Conservation (phyloP, 2,113 vertebrate species). For the Xenopus borealis region DNA sequence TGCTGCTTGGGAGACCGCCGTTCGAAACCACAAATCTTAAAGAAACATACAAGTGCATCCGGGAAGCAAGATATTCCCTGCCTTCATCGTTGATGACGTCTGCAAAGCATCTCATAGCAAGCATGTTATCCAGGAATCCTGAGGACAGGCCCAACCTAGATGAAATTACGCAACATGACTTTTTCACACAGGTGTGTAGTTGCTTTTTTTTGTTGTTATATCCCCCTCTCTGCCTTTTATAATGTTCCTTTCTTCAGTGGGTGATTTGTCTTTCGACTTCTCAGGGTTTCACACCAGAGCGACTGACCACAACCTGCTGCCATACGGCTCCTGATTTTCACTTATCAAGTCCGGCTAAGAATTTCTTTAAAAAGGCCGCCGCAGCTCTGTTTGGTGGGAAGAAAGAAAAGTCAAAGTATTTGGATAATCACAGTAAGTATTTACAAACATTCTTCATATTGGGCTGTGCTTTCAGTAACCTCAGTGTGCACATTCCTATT, state of each 20-base stretch:
- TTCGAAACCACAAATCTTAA: constrained; percentile 98
- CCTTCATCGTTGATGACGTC: constrained; percentile 84
- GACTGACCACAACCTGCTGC: constrained; percentile 87
- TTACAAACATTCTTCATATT: not conserved
- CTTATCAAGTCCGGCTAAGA: constrained; percentile 93
- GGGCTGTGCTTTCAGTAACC: too few relatives aligned
- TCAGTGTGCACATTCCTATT: too few relatives aligned
- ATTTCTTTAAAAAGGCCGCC: constrained; percentile 95
- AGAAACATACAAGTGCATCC: constrained; percentile 93
- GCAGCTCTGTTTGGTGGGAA: constrained; percentile 94
- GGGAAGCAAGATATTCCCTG: constrained; percentile 88
- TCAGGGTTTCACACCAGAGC: constrained; percentile 94
- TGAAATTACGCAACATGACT: constrained; percentile 88
- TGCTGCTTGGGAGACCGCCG: constrained; percentile 90
- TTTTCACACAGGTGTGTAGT: constrained; percentile 84
- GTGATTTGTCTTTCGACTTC: constrained; percentile 19
- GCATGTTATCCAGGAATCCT: constrained; percentile 88
- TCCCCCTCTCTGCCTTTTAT: not conserved
- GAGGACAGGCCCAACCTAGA: constrained; percentile 88
- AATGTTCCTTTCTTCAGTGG: not conserved
- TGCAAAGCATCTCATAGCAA: constrained; percentile 87
- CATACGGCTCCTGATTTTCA: constrained; percentile 93
- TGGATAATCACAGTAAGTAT: constrained; percentile 89
- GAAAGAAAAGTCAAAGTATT: constrained; percentile 94
- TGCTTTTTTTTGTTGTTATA: not conserved